Base-by-base conservation (phyloP, 2,113 vertebrate species). In the Triplophysa tibetana region DNA sequence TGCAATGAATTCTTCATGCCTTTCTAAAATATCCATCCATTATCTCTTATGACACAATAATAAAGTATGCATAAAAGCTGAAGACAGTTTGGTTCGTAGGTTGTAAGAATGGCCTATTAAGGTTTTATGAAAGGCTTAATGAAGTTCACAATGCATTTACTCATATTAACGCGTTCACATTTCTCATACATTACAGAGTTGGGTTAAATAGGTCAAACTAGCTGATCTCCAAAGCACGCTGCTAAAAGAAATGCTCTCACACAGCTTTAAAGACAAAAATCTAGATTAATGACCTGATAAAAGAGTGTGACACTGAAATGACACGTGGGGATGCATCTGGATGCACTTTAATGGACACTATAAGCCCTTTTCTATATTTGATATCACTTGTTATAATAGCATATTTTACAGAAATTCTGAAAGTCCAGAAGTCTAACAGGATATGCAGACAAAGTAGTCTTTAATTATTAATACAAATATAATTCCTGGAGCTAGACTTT, bases 21-120 rank as follows among this genome's bases (percentile, higher is more conserved):
- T 89, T 83, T 75, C 78, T 90, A 88, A 91, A 79, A 86, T 89
- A 89, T 80, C 82, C 70, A 81, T 81, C 79, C 75, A 64, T 85
- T 88, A 91, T 91, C 76, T 78, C 85, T 89, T 89, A 84, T 91
- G 90, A 89, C 90, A 90, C 85, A 86, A 89, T 90, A 88, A 93
- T 91, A 90, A 91, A 91, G 88, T 84, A 85, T 17, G 70, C 67
- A 43, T 70, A 83, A 87, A 79, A 17, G 19, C 65, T 64, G 80
- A 16, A 58, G 19, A 16, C 54, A 21, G 90, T 89, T 90, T 88
- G 81, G 76, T 87, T 82, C 77, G 84, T 85, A 85, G 88, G 88
- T 85, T 87, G 85, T 85, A 75, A 75, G 89, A 82, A 90, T 85
- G 82, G 84, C 85, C 86, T 90, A 91, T 89, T 90, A 89, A 80